Conservation (phyloP, 2,888 invertebrate genomes). For the Calephelis perditalis region DNA sequence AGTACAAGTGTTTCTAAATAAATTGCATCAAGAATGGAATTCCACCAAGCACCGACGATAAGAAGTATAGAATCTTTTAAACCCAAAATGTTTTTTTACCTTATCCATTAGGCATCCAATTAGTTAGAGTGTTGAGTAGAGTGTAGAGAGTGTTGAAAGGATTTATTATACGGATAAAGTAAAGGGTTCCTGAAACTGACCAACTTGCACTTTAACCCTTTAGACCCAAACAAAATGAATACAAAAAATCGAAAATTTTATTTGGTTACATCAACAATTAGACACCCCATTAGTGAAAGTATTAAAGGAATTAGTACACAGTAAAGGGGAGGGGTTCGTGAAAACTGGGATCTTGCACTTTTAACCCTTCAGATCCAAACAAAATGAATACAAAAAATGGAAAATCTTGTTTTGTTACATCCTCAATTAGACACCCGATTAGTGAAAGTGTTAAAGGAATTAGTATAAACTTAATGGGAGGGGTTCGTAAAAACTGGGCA, state of each 20-base stretch:
- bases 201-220: neutral
- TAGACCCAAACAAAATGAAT: neutral
- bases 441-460: constrained; percentile 58
- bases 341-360: constrained; percentile 74
- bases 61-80: too few species aligned
- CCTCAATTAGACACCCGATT: constrained; percentile 42
- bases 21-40: too few species aligned
- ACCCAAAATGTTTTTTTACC: constrained; percentile 38
- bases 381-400: neutral
- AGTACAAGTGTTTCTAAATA: too few species aligned
- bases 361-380: too few species aligned
- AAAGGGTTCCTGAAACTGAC: too few species aligned
- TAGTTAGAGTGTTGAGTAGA: constrained; percentile 26
- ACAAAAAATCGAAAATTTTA: too few species aligned
- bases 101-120: constrained; percentile 42
- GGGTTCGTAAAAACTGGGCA: constrained; percentile 24
- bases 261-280: constrained; percentile 49
- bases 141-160: constrained; percentile 52
- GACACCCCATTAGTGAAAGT: constrained; percentile 46
- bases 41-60: too few species aligned
- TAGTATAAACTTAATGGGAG: too few species aligned
- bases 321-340: constrained; percentile 54
- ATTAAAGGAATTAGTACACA: constrained; percentile 59
- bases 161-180: too few species aligned
- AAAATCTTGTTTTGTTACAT: constrained; percentile 39